phyloP scores from a whole-genome alignment of 2,888 invertebrate genomes.

The Blera fallax region DNA sequence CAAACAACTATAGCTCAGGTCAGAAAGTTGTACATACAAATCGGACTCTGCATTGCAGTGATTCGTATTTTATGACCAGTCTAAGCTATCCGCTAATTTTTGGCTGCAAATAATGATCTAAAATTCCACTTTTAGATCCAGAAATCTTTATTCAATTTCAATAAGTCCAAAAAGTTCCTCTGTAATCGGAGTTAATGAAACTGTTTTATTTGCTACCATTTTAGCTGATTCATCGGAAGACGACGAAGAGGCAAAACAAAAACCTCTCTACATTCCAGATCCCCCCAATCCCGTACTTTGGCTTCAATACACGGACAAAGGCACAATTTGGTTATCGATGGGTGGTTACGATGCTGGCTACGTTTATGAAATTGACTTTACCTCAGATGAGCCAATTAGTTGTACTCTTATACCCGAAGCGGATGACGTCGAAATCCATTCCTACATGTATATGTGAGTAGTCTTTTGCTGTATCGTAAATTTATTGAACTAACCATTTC shows the following conservation, averaged over 20 bases:
- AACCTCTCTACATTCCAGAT: slow-evolving; percentile 83
- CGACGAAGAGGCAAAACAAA: slow-evolving; percentile 83
- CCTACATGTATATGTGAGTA: slow-evolving; percentile 83
- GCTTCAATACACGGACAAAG: slow-evolving; percentile 83
- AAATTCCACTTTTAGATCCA: too few relatives aligned
- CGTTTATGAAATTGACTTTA: slow-evolving; percentile 84
- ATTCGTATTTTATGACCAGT: too few relatives aligned
- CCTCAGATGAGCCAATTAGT: slow-evolving; percentile 81
- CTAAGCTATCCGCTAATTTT: too few relatives aligned
- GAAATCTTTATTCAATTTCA: slow-evolving; percentile 72
- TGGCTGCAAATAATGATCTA: too few relatives aligned
- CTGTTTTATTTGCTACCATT: too few relatives aligned
- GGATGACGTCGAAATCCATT: slow-evolving; percentile 84
- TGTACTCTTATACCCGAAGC: slow-evolving; percentile 83
- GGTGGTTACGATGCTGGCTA: slow-evolving; percentile 87
- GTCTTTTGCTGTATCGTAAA: not conserved
- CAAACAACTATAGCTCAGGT: too few relatives aligned
- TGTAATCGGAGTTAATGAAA: too few relatives aligned
- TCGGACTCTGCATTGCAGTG: too few relatives aligned
- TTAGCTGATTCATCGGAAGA: slow-evolving; percentile 84
- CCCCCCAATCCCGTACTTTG: slow-evolving; percentile 84
- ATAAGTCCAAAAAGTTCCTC: too few relatives aligned
- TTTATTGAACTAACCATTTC: too few relatives aligned
- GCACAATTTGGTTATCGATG: slow-evolving; percentile 85
- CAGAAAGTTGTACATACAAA: too few relatives aligned